Evolutionary conservation across 2,888 invertebrate genomes (phyloP).

Genomic region (Hofmannophila pseudospretella): DNA sequence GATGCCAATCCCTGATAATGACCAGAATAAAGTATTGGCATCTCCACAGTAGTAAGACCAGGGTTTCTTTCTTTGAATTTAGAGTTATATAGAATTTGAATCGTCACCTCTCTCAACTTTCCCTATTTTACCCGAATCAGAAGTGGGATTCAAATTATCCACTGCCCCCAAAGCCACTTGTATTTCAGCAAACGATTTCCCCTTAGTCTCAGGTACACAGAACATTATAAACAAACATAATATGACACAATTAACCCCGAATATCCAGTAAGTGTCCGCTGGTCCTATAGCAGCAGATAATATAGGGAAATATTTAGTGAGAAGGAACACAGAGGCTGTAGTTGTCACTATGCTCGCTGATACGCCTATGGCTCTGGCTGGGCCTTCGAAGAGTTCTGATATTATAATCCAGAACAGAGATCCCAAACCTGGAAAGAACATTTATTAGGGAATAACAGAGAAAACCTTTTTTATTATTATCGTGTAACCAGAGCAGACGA

Average conservation of each 20-base stretch:
- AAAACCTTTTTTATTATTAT: too few relatives aligned
- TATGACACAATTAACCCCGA: conserved; percentile 28
- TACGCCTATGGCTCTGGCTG: conserved; percentile 37
- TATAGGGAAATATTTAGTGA: conserved; percentile 17
- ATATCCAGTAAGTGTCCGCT: conserved; percentile 40
- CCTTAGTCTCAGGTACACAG: conserved; percentile 56
- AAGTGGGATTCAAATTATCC: too few relatives aligned
- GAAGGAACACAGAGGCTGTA: conserved; percentile 27
- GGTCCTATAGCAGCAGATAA: conserved; percentile 35
- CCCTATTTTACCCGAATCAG: too few relatives aligned
- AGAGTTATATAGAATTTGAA: too few relatives aligned
- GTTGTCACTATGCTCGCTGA: conserved; percentile 21
- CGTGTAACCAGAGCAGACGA: too few relatives aligned
- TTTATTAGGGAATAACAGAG: too few relatives aligned
- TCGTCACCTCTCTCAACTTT: too few relatives aligned
- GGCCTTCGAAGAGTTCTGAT: conserved; percentile 49
- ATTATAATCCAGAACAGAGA: conserved; percentile 42
- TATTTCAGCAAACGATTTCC: conserved; percentile 50
- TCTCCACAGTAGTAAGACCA: too few relatives aligned
- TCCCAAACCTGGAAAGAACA: conserved; percentile 44
- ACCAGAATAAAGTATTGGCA: too few relatives aligned
- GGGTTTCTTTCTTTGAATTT: too few relatives aligned
- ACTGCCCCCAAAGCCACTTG: conserved; percentile 33
- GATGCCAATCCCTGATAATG: too few relatives aligned
- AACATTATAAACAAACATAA: conserved; percentile 29